Base-by-base conservation (phyloP, 2,113 vertebrate genomes). In the Paramisgurnus dabryanus region DNA sequence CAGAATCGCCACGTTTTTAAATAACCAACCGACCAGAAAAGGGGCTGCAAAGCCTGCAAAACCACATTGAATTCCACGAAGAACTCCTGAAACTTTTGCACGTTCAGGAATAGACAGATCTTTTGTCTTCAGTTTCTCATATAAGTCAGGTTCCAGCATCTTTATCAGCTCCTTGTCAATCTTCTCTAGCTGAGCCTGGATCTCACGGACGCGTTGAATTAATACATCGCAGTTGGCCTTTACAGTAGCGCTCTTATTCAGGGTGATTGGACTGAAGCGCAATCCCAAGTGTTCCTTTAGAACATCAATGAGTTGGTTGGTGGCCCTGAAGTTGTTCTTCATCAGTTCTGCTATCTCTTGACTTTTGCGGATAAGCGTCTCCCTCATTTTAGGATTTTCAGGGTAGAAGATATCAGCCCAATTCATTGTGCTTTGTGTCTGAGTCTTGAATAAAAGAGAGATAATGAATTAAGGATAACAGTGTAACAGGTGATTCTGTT, bases 321-420 rank as follows among this genome's bases (percentile, higher is more conserved):
- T 47, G 8, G 40, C 65, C 3, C 17, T 0, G 65, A 67, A 67
- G 65, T 67, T 67, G 65, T 17, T 11, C n/a, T 12, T 45, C 65
- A 67, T 67, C 65, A 67, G 41, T 45, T 67, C n/a, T 6, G 5
- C 4, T 5, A 67, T 0, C 41, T 67, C n/a, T 47, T 67, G 65
- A 47, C 9, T 67, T 47, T 18, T 67, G 41, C 65, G 65, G 65
- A 67, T 67, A 5, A 67, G 41, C 65, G 45, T 17, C 65, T 67
- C 65, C 65, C 41, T 67, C 45, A 41, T 67, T 6, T 47, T 10
- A 22, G 65, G 65, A 22, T 67, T 67, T 5, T 43, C 41, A 45
- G 65, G 65, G 65, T 18, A 67, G 17, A 67, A 47, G 7, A 67
- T 10, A 3, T 67, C 65, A 67, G 41, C 18, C 17, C 17, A 18